Base-by-base conservation (phyloP, 2,888 invertebrate species). In the Rapana venosa region DNA sequence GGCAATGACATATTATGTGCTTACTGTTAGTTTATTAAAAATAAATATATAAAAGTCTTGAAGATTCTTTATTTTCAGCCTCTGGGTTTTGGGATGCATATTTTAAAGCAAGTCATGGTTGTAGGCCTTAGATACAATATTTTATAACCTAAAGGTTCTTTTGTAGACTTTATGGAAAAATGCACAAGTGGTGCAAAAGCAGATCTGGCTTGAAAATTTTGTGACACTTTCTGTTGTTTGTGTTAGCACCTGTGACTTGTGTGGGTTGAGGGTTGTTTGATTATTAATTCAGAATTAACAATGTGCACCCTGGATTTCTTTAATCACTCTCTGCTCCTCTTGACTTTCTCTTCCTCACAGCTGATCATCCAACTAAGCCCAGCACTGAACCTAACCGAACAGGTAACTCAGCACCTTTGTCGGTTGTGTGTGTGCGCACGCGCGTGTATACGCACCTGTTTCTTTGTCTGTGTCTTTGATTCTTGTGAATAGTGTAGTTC, bases 361-460 rank as follows among this genome's bases (percentile, higher is more conserved):
- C 70, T 47, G 74, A 87, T 15, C 32, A 47, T 22, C 47, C 47
- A 47, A 61, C 66, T 66, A 88, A 83, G 61, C 26, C 61, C 79
- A n/a, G 26, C 83, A 30, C 70, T 86, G 35, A 89, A 13, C 22
- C 86, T 74, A 89, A 89, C 77, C 70, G 84, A 83, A 30, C 88
- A 81, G 66, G 88, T 83, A 81, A 88, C 66, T 66, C 47, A 47
- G 66, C 66, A 66, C 66, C 66, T 81, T 11, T 13, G 20, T 36
- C 36, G 36, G 13, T 20, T 81, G 17, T 81, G 36, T 36, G 81
- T 81, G 22, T 70, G 70, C 22, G 70, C 22, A 22, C 22, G 70
- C 22, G 70, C n/a, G 30, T 74, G 26, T 74, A 11, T 8, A 4
- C n/a, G 74, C n/a, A n/a, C 11, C 4, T n/a, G 74, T n/a, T 2